Evolutionary conservation across 2,113 vertebrate species (phyloP).

Genomic region (Alethe diademata): DNA sequence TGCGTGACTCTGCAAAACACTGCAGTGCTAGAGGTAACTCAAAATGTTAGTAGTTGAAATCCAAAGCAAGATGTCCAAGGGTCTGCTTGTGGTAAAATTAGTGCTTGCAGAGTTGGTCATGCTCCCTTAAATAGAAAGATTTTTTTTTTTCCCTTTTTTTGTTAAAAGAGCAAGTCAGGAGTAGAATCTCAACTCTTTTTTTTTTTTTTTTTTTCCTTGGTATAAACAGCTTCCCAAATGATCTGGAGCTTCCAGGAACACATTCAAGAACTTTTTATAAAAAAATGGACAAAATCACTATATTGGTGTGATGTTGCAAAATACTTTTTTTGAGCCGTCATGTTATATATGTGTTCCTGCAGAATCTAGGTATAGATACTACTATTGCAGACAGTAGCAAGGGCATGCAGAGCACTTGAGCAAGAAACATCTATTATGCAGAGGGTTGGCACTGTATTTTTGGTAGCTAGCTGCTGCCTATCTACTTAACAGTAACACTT

Average conservation of each 20-base stretch:
- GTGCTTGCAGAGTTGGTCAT: accelerated
- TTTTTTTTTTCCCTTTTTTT: too few relatives aligned
- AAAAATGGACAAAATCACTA: not conserved
- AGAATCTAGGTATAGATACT: not conserved
- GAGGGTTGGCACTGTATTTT: not conserved
- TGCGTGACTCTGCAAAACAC: not conserved
- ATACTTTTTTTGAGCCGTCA: not conserved
- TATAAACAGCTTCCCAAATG: not conserved
- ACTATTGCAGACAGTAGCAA: not conserved
- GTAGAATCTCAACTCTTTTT: not conserved
- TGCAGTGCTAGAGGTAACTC: not conserved
- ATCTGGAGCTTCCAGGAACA: not conserved
- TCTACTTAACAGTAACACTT: not conserved
- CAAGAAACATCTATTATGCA: not conserved
- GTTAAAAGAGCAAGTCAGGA: not conserved
- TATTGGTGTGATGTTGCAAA: not conserved
- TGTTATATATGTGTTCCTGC: not conserved
- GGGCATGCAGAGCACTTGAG: not conserved
- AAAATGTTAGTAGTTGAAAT: not conserved
- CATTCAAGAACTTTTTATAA: not conserved
- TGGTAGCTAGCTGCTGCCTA: not conserved
- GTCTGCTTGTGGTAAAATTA: not conserved
- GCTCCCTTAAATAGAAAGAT: not conserved
- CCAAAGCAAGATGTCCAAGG: not conserved
- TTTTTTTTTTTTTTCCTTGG: not conserved